Base-by-base conservation (phyloP, 2,797 vertebrate species). In the Crenuchus spilurus region DNA sequence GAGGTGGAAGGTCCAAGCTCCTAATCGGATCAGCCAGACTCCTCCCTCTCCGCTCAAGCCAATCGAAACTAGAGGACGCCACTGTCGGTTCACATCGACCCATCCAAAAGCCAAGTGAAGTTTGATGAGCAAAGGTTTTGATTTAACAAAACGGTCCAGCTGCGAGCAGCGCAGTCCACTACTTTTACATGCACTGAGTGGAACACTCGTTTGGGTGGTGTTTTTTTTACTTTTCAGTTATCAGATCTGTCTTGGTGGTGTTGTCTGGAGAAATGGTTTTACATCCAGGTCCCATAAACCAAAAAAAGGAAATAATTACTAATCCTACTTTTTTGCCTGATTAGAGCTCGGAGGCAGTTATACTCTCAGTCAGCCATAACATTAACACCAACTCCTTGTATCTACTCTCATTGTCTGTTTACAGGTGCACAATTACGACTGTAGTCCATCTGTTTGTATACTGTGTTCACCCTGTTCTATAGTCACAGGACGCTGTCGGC, bases 1-100 rank as follows among this genome's bases (percentile, higher is more conserved):
- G 94, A 95, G 82, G 93, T 94, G 67, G 94, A 89, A 0, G 85
- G 87, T 30, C 80, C 87, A 0, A 85, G 70, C 20, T 84, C 88
- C 16, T 90, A 90, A 81, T 22, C 35, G 10, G n/a, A 62, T 74
- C 42, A 55, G 10, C 57, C 35, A 65, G 55, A 30, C 20, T 62
- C 69, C 39, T 37, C 33, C 48, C 58, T 62, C 72, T 74, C 46
- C 61, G 60, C 46, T 37, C 61, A 60, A 72, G 18, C 65, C 65
- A 76, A 65, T 74, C 72, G 55, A 74, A 71, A 65, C 26, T 58
- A 33, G 84, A 83, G 77, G 67, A 81, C 18, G 70, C 78, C 72
- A 74, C 74, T 61, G 73, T 74, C 69, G 66, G 70, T 82, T 82
- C 75, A 80, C 44, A 75, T 14, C 4, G 8, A 63, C 64, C 42